Conservation (phyloP, 2,888 invertebrate genomes). For the Dynastes maya region DNA sequence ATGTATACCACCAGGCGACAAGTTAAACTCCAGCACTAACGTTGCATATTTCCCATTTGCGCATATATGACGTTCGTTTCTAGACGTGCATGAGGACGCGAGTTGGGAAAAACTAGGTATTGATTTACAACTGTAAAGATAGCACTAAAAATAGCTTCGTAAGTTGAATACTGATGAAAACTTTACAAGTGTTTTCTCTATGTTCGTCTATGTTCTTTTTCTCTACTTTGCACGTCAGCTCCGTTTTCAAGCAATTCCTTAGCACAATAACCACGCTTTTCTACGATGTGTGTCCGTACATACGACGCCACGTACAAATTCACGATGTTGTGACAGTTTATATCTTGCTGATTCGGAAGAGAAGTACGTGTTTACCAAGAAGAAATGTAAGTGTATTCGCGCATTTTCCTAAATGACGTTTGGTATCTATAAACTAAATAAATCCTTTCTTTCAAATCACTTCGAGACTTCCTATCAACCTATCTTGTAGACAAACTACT, state of each 20-base stretch:
- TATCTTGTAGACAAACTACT: too few relatives aligned
- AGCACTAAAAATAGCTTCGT: constrained; percentile 23
- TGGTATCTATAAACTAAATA: too few relatives aligned
- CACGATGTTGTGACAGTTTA: too few relatives aligned
- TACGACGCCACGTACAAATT: background rate
- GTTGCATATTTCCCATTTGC: too few relatives aligned
- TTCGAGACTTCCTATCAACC: too few relatives aligned
- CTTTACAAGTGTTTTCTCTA: constrained; percentile 23
- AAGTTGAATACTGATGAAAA: constrained; percentile 33
- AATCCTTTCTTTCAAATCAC: too few relatives aligned
- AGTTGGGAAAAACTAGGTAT: constrained; percentile 19
- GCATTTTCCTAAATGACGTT: too few relatives aligned
- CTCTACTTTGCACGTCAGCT: constrained; percentile 2
- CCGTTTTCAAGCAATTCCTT: background rate
- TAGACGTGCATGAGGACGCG: constrained; percentile 10
- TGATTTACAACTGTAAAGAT: constrained; percentile 29
- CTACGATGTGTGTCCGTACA: background rate
- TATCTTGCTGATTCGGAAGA: too few relatives aligned
- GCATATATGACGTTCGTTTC: constrained; percentile 1
- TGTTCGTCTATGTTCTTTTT: background rate
- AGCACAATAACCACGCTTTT: constrained; percentile 1
- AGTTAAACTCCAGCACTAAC: too few relatives aligned
- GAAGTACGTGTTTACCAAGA: too few relatives aligned
- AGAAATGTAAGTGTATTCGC: too few relatives aligned
- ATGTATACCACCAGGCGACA: too few relatives aligned